phyloP scores from a whole-genome alignment of 2,888 invertebrate species.

The Microchrysa polita region DNA sequence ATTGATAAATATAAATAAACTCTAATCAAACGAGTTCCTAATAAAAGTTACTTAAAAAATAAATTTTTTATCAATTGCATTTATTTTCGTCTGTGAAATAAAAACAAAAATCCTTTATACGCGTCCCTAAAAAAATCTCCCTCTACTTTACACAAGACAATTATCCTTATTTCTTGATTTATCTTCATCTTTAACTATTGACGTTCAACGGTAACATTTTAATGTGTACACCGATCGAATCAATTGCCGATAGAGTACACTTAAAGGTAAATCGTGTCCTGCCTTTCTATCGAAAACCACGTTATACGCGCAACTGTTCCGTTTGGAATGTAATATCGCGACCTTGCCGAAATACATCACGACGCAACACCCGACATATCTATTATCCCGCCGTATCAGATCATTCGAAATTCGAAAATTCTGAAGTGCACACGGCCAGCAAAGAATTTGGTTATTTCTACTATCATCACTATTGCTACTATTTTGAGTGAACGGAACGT shows the following conservation, averaged over 20 bases:
- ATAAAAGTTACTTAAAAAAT: background rate
- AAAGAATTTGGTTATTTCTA: constrained; percentile 1
- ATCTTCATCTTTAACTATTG: constrained; percentile 23
- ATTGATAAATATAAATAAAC: constrained; percentile 37
- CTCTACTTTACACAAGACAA: background rate
- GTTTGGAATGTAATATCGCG: constrained; percentile 52
- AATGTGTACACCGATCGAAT: constrained; percentile 45
- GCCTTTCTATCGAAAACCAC: constrained; percentile 52
- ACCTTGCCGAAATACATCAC: constrained; percentile 6
- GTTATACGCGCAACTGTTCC: constrained; percentile 53
- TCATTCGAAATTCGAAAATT: constrained; percentile 4
- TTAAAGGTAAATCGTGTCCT: constrained; percentile 50
- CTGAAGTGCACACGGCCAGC: background rate
- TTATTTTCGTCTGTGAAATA: background rate
- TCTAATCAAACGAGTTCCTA: constrained; percentile 19
- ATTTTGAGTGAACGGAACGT: constrained; percentile 14
- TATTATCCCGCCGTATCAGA: background rate
- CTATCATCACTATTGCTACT: constrained; percentile 32
- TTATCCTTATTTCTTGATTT: background rate
- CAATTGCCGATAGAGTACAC: constrained; percentile 38
- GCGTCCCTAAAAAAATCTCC: background rate
- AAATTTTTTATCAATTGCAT: background rate
- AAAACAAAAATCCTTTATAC: too few relatives aligned
- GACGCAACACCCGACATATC: background rate
- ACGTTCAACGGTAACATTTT: constrained; percentile 37